Evolutionary conservation across 2,888 invertebrate genomes (phyloP).

Genomic region (Heliothis peltigera): DNA sequence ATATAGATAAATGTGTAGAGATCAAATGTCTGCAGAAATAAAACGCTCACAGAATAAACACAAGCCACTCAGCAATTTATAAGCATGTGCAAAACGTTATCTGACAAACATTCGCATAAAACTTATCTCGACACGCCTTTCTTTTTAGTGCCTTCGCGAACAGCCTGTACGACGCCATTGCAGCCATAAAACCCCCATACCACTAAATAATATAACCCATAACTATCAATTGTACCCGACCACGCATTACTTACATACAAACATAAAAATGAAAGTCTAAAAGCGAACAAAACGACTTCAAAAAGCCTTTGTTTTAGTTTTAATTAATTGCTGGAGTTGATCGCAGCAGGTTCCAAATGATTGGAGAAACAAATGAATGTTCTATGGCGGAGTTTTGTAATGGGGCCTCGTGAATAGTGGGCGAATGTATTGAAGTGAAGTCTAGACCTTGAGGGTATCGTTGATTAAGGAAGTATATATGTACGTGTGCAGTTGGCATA

Average conservation of each 20-base stretch:
- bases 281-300: constrained; percentile 23
- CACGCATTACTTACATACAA: constrained; percentile 10
- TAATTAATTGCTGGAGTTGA: constrained; percentile 45
- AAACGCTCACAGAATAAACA: constrained; percentile 9
- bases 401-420: constrained; percentile 25
- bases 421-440: constrained; percentile 24
- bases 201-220: constrained; percentile 28
- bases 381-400: constrained; percentile 34
- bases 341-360: constrained; percentile 42
- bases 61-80: constrained; percentile 27
- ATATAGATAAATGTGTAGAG: not conserved
- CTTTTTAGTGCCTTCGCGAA: constrained; percentile 22
- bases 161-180: constrained; percentile 15
- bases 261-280: constrained; percentile 21
- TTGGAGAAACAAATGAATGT: constrained; percentile 50
- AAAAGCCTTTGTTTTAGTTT: constrained; percentile 43
- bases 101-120: constrained; percentile 35
- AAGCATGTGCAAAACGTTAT: constrained; percentile 33
- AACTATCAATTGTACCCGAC: constrained; percentile 40
- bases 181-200: constrained; percentile 34
- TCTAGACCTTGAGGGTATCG: not conserved
- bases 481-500: not conserved
- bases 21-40: not conserved
- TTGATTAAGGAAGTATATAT: constrained; percentile 11
- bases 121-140: constrained; percentile 18